Conservation (phyloP, 53 echinoderm and acorn worm genomes). For the Patiria pectinifera region DNA sequence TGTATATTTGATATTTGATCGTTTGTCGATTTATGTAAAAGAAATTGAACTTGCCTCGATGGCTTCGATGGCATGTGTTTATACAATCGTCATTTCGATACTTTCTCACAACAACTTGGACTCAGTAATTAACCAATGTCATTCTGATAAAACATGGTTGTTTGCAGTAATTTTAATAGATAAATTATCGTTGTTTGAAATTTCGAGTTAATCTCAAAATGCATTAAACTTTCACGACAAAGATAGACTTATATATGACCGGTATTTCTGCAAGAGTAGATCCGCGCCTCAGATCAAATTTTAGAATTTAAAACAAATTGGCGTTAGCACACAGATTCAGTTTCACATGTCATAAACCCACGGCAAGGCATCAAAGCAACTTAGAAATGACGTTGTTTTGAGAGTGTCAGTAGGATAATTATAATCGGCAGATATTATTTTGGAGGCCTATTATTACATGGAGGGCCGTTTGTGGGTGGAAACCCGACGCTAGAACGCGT, state of each 20-base stretch:
- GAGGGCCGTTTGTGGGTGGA: slow-evolving; percentile 8
- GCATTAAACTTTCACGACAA: background rate
- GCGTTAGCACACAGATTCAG: background rate
- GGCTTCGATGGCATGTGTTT: too few relatives aligned
- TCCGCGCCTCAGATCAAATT: background rate
- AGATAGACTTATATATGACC: background rate
- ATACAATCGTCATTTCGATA: too few relatives aligned
- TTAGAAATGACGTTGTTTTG: background rate
- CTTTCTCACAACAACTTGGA: too few relatives aligned
- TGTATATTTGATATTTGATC: too few relatives aligned
- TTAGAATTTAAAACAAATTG: slow-evolving; percentile 4
- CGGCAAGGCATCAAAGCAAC: slow-evolving; percentile 1
- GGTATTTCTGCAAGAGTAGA: background rate
- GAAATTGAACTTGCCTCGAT: background rate
- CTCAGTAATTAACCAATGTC: too few relatives aligned
- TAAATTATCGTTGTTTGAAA: background rate
- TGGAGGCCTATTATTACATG: background rate
- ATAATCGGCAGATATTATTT: background rate
- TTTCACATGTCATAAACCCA: slow-evolving; percentile 31
- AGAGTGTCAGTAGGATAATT: slow-evolving; percentile 23
- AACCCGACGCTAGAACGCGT: slow-evolving; percentile 13
- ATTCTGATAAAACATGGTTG: too few relatives aligned
- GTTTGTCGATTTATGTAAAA: too few relatives aligned
- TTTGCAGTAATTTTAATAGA: too few relatives aligned
- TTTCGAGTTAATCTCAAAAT: background rate